Base-by-base conservation (phyloP, 92 coral and sea anemone species). In the Chrysogorgia sp. region DNA sequence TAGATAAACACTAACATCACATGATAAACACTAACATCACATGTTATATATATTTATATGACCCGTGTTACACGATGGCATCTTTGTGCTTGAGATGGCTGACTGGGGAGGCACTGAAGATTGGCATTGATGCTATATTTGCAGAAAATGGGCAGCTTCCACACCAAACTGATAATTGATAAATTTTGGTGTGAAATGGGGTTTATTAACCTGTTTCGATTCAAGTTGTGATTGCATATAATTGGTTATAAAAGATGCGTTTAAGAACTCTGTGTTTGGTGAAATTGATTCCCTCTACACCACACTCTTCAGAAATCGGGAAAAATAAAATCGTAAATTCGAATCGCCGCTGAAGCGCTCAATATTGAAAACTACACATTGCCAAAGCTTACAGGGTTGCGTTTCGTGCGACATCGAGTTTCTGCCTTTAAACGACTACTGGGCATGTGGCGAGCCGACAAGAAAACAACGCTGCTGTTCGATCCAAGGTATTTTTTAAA, bases 1-100 rank as follows among this genome's bases (percentile, higher is more conserved):
- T 34, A 67, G 58, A 53, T 5, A n/a, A n/a, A n/a, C n/a, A n/a
- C n/a, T n/a, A n/a, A n/a, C n/a, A n/a, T n/a, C n/a, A n/a, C n/a
- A n/a, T n/a, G n/a, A n/a, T n/a, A n/a, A n/a, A n/a, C n/a, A n/a
- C n/a, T n/a, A n/a, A n/a, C n/a, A n/a, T n/a, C n/a, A n/a, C n/a
- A n/a, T n/a, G n/a, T n/a, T n/a, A n/a, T n/a, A n/a, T n/a, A n/a
- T n/a, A n/a, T n/a, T n/a, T n/a, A n/a, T n/a, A n/a, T n/a, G 7
- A 32, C 2, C 75, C 75, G 21, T 67, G 75, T 21, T 67, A 67
- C 55, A 67, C 35, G 75, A 67, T 67, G 75, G 75, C 75, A 34
- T 67, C 75, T 34, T 67, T 67, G 55, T n/a, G n/a, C 75, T 67
- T 32, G 75, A 67, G 55, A 67, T 34, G 75, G 55, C 52, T 15